Base-by-base conservation (phyloP, 2,888 invertebrate species). In the Ectobius pallidus region DNA sequence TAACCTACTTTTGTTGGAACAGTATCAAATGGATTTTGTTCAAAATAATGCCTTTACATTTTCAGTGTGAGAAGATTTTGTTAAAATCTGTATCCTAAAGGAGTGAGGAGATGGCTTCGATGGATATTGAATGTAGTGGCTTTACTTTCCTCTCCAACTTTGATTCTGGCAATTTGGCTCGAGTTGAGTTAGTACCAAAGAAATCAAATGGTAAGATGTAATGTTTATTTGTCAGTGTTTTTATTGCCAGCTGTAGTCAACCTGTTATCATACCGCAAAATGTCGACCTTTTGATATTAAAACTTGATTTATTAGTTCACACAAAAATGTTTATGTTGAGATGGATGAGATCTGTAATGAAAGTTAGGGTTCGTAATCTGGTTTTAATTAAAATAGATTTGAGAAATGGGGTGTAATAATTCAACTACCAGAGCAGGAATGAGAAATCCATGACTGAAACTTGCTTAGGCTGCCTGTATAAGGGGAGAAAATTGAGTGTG, bases 101-200 rank as follows among this genome's bases (percentile, higher is more conserved):
- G 34, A 34, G 34, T 58, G 30, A 30, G 7, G 4, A 16, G n/a
- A 58, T 30, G 0, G 6, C 30, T 42, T n/a, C n/a, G 25, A 65
- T 46, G 46, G 46, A 55, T 55, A 55, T 75, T 78, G 86, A 86
- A 80, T 89, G 91, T 81, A 92, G 89, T 79, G 92, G 91, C 78
- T 92, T 95, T 84, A 86, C 88, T 78, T 95, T 96, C 85, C 90
- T 91, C 78, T 92, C 94, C 78, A 91, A 93, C 82, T 95, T 96
- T 86, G 96, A 96, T 84, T 96, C 95, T 55, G 95, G 94, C 73
- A 96, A 96, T 85, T 87, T 96, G 78, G 91, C 91, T 70, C 89
- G 87, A 84, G 95, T 95, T 69, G 94, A 95, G 82, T 87, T 89
- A 79, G 90, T 91, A 72, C 85, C 88, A 61, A 85, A 85, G 81